Base-by-base conservation (phyloP, 2,797 vertebrate species). In the Atherinosoma microstoma region DNA sequence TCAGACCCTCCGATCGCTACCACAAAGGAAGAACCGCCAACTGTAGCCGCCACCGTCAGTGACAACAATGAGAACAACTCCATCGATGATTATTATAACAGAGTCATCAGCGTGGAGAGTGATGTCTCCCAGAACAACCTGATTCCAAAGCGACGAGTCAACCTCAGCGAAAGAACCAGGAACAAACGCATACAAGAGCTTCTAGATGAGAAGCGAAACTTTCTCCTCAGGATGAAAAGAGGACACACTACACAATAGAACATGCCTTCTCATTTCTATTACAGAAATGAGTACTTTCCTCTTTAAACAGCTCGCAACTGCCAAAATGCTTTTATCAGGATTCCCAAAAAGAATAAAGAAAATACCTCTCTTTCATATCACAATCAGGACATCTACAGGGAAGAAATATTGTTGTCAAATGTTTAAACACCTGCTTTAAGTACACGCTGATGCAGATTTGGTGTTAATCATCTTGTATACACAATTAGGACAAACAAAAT, bases 101-200 rank as follows among this genome's bases (percentile, higher is more conserved):
- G 94, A 86, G 82, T 93, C 2, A 57, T 83, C 0, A 76, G 88
- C 15, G 10, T 90, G 53, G 96, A 97, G 32, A 92, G 91, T 0
- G 95, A 97, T 63, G 91, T 95, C 18, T 94, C 95, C 1, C 95
- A 95, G 27, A 96, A 95, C 90, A 97, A 98, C 89, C 85, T 96
- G 83, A 96, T 98, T 72, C 90, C 95, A 18, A 96, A 94, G 80
- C 95, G 90, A 2, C 80, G 93, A 1, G 88, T 96, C 74, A 96
- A 91, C 20, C 92, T 93, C 0, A 90, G 94, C 0, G 97, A 99
- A 91, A 95, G 94, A 93, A 99, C 97, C 63, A 96, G 92, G 91
- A 99, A 99, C 94, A 97, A 96, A 84, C 95, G 98, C 54, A 99
- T 99, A 90, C 97, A 99, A 84, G 95, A 98, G 93, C 94, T 99